phyloP scores from a whole-genome alignment of 30 jellyfish, hydroid and myxozoan genomes.

The Hydra vulgaris region DNA sequence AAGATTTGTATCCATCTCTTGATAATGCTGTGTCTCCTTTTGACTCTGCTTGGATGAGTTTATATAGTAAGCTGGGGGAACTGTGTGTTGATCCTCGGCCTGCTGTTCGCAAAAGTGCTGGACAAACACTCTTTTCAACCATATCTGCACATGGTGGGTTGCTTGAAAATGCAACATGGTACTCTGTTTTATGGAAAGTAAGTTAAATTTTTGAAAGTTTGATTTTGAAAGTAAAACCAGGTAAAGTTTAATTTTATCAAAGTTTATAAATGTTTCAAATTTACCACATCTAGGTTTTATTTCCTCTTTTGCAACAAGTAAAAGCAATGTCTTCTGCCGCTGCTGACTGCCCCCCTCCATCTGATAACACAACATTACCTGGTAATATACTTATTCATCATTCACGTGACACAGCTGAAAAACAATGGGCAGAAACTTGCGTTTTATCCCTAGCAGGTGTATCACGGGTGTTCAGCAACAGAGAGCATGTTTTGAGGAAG shows the following conservation, averaged over 20 bases:
- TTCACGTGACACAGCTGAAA: constrained; percentile 93
- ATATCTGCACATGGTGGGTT: constrained; percentile 92
- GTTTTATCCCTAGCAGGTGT: constrained; percentile 90
- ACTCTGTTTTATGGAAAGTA: constrained; percentile 89
- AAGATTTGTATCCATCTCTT: constrained; percentile 34
- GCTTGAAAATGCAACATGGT: constrained; percentile 77
- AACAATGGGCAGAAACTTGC: constrained; percentile 97
- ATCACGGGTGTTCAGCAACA: constrained; percentile 75
- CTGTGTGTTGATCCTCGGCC: constrained; percentile 99
- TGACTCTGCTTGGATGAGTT: constrained; percentile 91
- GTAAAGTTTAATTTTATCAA: no score
- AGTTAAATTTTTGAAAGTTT: not conserved
- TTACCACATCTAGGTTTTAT: constrained; percentile 43
- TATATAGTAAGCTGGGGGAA: constrained; percentile 82
- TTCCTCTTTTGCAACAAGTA: constrained; percentile 74
- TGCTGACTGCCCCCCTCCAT: constrained; percentile 95
- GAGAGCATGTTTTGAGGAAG: constrained; percentile 40
- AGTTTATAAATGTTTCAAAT: no score
- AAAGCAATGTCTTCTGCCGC: constrained; percentile 91
- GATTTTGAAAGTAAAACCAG: no score
- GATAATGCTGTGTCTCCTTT: constrained; percentile 64
- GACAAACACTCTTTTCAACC: constrained; percentile 87
- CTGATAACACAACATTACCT: constrained; percentile 56
- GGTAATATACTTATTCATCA: constrained; percentile 91
- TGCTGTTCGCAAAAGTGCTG: constrained; percentile 97